Conservation (phyloP, 1,140 invertebrate genomes). For the Brachionus sp. region DNA sequence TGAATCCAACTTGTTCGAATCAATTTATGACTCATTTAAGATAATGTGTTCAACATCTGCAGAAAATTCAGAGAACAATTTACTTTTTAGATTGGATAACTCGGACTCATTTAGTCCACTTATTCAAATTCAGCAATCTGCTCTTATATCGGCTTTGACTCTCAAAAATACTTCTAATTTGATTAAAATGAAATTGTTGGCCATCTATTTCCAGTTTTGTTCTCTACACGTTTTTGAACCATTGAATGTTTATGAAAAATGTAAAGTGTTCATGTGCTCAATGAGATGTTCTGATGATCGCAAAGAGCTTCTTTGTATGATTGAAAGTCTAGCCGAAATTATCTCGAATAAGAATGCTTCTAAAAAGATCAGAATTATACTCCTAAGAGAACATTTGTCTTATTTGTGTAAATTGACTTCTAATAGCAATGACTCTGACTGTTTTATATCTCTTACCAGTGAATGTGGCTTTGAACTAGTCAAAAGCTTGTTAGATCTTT, state of each 20-base stretch:
- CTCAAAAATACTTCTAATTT: conserved; percentile 19
- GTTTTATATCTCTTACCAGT: conserved; percentile 5
- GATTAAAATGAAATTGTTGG: conserved; percentile 2
- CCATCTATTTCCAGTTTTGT: conserved; percentile 29
- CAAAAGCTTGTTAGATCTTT: not conserved
- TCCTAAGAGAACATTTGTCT: conserved; percentile 24
- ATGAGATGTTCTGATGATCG: conserved; percentile 27
- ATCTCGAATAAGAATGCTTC: not conserved
- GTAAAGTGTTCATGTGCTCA: conserved; percentile 43
- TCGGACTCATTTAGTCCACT: not conserved
- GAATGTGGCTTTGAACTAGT: conserved; percentile 29
- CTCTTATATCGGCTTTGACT: not conserved
- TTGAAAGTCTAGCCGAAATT: conserved; percentile 2
- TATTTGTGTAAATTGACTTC: conserved; percentile 33
- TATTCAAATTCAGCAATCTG: conserved; percentile 23
- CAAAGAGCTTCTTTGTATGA: conserved; percentile 31
- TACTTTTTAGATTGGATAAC: not conserved
- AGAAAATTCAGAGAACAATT: not conserved
- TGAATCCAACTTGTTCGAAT: not conserved
- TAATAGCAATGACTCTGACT: not conserved
- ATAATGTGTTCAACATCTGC: not conserved
- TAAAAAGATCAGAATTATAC: conserved; percentile 32
- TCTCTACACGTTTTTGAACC: conserved; percentile 32
- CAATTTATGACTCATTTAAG: conserved; percentile 12
- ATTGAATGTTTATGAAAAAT: conserved; percentile 43